Evolutionary conservation across 2,797 vertebrate genomes (phyloP).

Genomic region (Pseudochirops corinnae): DNA sequence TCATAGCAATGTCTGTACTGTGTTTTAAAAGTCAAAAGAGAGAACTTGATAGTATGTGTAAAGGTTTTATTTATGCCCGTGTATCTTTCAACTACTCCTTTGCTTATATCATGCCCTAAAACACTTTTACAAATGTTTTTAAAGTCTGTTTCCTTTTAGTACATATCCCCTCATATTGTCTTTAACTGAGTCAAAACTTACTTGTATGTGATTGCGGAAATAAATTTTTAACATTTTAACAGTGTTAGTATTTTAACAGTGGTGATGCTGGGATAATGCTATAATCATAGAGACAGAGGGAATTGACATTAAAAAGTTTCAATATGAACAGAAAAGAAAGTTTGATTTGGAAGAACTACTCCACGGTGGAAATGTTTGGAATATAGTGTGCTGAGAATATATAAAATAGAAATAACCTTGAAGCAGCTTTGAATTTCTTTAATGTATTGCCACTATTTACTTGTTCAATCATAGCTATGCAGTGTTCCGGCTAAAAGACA

Average conservation of each 20-base stretch:
- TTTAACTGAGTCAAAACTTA: background rate
- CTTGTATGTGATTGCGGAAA: background rate
- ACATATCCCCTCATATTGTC: background rate
- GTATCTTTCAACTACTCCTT: background rate
- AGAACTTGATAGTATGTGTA: background rate
- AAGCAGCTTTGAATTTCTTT: background rate
- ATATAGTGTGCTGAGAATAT: background rate
- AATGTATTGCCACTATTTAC: background rate
- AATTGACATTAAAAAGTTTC: background rate
- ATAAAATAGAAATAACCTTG: background rate
- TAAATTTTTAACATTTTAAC: conserved; percentile 30
- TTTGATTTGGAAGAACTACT: background rate
- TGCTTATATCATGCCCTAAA: background rate
- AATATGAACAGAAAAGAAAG: conserved; percentile 15
- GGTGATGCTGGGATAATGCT: conserved; percentile 7
- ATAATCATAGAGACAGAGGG: conserved; percentile 22
- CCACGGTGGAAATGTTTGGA: background rate
- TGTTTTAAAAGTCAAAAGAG: background rate
- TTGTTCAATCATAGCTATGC: background rate
- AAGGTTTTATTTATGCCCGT: background rate
- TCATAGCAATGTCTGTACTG: background rate
- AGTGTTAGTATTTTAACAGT: conserved; percentile 41
- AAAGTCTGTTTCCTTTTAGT: background rate
- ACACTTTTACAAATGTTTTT: background rate
- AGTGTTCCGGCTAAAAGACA: background rate